phyloP scores from a whole-genome alignment of 2,797 vertebrate species.

The Muscicapa comitata region DNA sequence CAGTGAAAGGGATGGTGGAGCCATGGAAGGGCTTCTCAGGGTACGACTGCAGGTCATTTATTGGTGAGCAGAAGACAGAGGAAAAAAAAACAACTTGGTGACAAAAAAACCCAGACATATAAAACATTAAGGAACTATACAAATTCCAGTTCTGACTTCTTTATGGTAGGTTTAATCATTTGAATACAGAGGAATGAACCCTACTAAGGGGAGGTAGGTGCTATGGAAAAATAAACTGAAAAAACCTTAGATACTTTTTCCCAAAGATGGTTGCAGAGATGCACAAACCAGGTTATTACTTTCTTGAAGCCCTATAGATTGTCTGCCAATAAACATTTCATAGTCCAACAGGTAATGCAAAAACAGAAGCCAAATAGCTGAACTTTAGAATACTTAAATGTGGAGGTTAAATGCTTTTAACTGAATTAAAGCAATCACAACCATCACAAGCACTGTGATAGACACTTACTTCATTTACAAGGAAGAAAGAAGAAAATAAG shows the following conservation, averaged over 20 bases:
- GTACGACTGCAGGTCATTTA: neutral
- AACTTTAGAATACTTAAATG: neutral
- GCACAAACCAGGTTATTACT: neutral
- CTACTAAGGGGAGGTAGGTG: neutral
- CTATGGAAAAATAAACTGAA: neutral
- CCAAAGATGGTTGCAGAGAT: neutral
- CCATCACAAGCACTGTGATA: neutral
- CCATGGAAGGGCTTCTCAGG: neutral
- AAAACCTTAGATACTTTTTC: neutral
- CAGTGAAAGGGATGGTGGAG: neutral
- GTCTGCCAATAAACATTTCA: neutral
- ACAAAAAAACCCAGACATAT: neutral
- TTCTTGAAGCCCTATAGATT: neutral
- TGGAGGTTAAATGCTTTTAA: neutral
- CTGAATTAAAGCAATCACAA: neutral
- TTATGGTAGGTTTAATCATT: neutral
- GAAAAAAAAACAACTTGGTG: neutral
- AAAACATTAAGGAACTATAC: neutral
- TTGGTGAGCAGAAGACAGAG: neutral
- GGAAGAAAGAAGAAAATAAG: neutral
- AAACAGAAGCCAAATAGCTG: neutral
- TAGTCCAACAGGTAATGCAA: neutral
- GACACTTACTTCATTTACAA: neutral
- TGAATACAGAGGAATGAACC: neutral
- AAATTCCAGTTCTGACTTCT: neutral